Percentiles rank a stretch among this genome's conserved stretches.
phyloP scores from a whole-genome alignment of 92 coral and sea anemone genomes.

The Porites divaricata region DNA sequence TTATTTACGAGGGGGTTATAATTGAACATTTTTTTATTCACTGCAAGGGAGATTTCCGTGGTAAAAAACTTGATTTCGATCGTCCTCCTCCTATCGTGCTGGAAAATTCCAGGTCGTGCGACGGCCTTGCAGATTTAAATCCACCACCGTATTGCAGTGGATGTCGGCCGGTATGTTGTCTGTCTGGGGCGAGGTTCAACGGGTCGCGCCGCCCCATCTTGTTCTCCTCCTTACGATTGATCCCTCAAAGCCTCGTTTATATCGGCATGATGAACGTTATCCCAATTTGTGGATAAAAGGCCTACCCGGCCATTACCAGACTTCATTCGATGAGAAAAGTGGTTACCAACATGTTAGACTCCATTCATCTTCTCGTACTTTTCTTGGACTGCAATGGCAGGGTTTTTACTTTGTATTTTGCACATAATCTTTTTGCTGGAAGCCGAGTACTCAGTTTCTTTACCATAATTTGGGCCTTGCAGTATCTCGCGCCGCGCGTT shows the following conservation, averaged over 20 bases:
- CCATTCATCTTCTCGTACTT: conserved; percentile 13
- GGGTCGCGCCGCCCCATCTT: conserved; percentile 4
- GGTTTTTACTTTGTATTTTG: conserved; percentile 9
- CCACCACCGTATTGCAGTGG: too few species aligned
- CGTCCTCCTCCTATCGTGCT: too few species aligned
- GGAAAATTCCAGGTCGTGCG: too few species aligned
- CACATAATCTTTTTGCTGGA: conserved; percentile 2
- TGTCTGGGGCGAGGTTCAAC: too few species aligned
- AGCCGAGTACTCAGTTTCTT: too few species aligned
- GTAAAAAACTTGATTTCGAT: too few species aligned
- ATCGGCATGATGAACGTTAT: conserved; percentile 27
- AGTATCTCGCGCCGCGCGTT: too few species aligned
- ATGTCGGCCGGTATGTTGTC: too few species aligned
- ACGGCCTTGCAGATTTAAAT: too few species aligned
- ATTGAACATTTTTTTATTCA: conserved; percentile 4
- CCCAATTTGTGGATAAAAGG: background rate
- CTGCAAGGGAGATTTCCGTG: too few species aligned
- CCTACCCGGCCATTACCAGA: conserved; percentile 21
- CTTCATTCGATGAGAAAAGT: conserved; percentile 38
- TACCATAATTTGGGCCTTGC: too few species aligned
- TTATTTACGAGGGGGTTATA: conserved; percentile 18
- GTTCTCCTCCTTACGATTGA: conserved; percentile 12
- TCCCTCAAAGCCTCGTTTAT: conserved; percentile 14
- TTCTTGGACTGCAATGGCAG: background rate
- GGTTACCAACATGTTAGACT: conserved; percentile 44